A percentile compares a stretch with the other conserved stretches of the same genome.
phyloP scores from a whole-genome alignment of 2,888 invertebrate genomes.

The Lithophane ornitopus region DNA sequence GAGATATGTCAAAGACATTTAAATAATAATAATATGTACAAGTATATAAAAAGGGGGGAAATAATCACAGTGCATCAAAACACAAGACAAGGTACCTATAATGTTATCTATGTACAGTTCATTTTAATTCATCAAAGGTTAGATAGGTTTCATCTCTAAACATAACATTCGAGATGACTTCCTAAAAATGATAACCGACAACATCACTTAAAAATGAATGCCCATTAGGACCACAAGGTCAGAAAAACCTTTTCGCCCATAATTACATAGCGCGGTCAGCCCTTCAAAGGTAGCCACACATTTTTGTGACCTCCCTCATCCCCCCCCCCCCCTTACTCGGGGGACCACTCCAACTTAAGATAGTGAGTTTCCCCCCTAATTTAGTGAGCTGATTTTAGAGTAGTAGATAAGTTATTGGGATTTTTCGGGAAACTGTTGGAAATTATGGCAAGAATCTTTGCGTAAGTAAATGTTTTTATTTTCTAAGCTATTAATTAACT shows the following conservation, averaged over 20 bases:
- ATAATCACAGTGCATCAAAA: too few species aligned
- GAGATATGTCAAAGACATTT: too few species aligned
- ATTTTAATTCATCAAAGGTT: not conserved
- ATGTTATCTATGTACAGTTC: not conserved
- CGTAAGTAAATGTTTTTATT: conserved; percentile 1
- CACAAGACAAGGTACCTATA: too few species aligned
- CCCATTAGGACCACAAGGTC: conserved; percentile 2
- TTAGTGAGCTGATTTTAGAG: conserved; percentile 37
- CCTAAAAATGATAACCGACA: not conserved
- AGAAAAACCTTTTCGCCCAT: conserved; percentile 45
- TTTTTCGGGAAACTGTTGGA: not conserved
- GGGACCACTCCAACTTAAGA: conserved; percentile 32
- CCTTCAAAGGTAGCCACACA: conserved; percentile 57
- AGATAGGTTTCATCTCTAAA: not conserved
- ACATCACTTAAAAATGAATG: conserved; percentile 32
- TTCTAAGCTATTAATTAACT: not conserved
- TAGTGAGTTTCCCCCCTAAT: conserved; percentile 22
- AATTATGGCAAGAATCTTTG: not conserved
- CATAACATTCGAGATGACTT: not conserved
- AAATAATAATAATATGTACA: too few species aligned
- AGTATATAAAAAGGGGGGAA: too few species aligned
- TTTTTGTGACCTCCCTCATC: conserved; percentile 57
- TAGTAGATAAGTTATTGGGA: not conserved
- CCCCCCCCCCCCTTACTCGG: not conserved
- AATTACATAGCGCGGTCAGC: conserved; percentile 58